These are phyloP conservation scores for Apaloderma vittatum DNA, from an alignment of 2,113 vertebrate genomes.

Conservation along the genomic window DNA sequence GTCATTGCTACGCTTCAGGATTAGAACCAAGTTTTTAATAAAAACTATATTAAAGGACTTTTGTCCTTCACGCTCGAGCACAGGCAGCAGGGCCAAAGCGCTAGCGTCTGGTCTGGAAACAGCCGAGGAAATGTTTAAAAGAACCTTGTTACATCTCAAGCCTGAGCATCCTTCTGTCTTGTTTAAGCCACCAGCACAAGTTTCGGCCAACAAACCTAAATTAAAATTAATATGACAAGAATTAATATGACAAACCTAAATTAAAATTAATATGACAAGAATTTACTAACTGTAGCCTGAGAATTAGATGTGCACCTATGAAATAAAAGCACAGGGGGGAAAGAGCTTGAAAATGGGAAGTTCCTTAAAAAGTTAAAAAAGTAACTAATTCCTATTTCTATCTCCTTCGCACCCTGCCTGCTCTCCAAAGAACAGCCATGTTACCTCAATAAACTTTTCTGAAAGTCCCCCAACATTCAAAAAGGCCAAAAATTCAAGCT, in stretches of 20 bases:
- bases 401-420: not conserved
- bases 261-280: not conserved
- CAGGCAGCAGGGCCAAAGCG: not conserved
- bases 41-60: not conserved
- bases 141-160: not conserved
- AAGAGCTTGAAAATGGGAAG: not conserved
- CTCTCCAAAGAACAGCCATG: not conserved
- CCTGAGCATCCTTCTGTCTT: not conserved
- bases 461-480: not conserved
- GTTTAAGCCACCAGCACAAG: not conserved
- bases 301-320: not conserved
- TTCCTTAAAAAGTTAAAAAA: not conserved
- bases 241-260: too few relatives aligned
- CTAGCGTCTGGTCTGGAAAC: not conserved
- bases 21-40: not conserved
- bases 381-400: not conserved
- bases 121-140: not conserved
- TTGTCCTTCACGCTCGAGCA: not conserved
- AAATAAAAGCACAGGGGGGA: not conserved
- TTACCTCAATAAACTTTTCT: not conserved
- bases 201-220: not conserved
- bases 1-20: not conserved
- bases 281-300: not conserved
- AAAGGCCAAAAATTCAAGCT: not conserved
- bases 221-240: not conserved